A percentile compares a stretch with the other conserved stretches of the same genome.
These are phyloP conservation scores for Lasioglossum leucozonium DNA, from an alignment of 2,888 invertebrate species.

Conservation along the genomic window DNA sequence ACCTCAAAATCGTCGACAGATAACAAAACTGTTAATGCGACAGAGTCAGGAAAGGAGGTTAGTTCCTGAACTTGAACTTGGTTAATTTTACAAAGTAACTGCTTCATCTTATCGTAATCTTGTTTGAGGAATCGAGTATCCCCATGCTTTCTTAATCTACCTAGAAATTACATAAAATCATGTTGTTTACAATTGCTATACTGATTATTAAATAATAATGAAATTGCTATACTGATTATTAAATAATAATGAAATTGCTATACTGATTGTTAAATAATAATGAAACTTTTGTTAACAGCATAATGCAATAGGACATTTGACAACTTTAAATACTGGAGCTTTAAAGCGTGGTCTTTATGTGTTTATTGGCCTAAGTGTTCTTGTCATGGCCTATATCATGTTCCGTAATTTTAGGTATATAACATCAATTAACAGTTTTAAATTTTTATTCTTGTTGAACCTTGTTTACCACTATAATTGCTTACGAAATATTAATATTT, in stretches of 20 bases:
- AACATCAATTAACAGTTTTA: slow-evolving; percentile 10
- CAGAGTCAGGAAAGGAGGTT: slow-evolving; percentile 59
- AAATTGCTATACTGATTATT: slow-evolving; percentile 18
- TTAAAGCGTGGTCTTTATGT: slow-evolving; percentile 82
- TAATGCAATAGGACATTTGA: slow-evolving; percentile 58
- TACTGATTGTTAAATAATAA: slow-evolving; percentile 28
- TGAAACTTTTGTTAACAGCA: slow-evolving; percentile 48
- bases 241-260: slow-evolving; percentile 21
- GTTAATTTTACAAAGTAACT: neutral
- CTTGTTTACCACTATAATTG: neutral
- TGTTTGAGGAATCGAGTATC: neutral
- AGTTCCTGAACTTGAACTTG: slow-evolving; percentile 5
- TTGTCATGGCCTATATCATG: slow-evolving; percentile 80
- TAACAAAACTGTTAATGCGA: slow-evolving; percentile 57
- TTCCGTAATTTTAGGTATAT: slow-evolving; percentile 80
- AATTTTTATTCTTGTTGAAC: neutral
- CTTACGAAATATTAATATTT: neutral
- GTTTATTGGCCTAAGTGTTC: slow-evolving; percentile 81
- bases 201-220: slow-evolving; percentile 26
- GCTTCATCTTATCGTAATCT: neutral
- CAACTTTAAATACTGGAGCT: slow-evolving; percentile 79
- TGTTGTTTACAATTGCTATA: neutral
- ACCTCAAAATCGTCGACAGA: slow-evolving; percentile 58
- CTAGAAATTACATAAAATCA: neutral
- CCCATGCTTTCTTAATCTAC: neutral